Base-by-base conservation (phyloP, 1,140 invertebrate species). In the Drosophila yakuba region DNA sequence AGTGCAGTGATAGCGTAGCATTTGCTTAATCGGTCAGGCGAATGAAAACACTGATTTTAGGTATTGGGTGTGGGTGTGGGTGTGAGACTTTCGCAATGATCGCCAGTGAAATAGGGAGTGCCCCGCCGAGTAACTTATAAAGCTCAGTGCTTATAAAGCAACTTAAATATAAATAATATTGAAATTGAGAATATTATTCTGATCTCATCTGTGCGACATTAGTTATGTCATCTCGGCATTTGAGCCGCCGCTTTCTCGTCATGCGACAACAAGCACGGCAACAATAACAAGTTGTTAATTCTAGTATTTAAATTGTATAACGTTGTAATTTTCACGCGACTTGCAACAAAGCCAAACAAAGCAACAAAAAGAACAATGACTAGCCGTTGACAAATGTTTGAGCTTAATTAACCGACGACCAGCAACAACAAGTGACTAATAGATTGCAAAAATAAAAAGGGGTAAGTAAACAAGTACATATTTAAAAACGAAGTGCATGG, bases 221-320 rank as follows among this genome's bases (percentile, higher is more conserved):
- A 25, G 51, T 78, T 83, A 78, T 83, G 80, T 82, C 74, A 82
- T 83, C 64, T 75, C 25, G 7, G 38, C 15, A 17, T 28, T 28
- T 45, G 17, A 15, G 5, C 25, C 35, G 15, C 25, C 64, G 38
- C 59, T 25, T 72, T 62, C 69, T 80, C 58, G 59, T 82, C 71
- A 82, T 82, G 79, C 79, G 69, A 69, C 74, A 82, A 61, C 59
- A 55, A 73, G 20, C 61, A 59, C 44, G 44, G 10, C 43, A 73
- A 60, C 43, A 64, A 28, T n/a, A 63, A 60, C 62, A 80, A 80
- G 71, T 61, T 50, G 20, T 78, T 69, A 83, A 74, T 47, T 82
- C 45, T 76, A 79, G 80, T 84, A 83, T 67, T 83, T 80, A 80
- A 83, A 84, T 83, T 84, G 61, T 80, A 76, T 79, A 83, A 84